Evolutionary conservation across 2,113 vertebrate species (phyloP).

Genomic region (Boulengeromyrus knoepffleri): DNA sequence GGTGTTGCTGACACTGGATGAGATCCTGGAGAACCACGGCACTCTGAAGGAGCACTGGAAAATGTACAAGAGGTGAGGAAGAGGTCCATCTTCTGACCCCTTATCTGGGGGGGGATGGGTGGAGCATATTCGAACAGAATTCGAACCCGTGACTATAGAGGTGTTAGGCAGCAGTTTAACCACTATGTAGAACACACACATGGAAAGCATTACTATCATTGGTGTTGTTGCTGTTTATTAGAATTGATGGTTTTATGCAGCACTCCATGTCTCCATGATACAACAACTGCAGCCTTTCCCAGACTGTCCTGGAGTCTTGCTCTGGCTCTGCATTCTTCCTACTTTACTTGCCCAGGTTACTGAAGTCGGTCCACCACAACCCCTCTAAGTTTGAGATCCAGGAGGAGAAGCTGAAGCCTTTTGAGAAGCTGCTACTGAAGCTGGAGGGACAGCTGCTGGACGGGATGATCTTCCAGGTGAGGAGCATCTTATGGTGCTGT

Average conservation of each 20-base stretch:
- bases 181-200: neutral
- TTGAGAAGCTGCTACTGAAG: conserved; percentile 91
- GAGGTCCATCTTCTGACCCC: neutral
- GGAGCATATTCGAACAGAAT: neutral
- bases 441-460: conserved; percentile 90
- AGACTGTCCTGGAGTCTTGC: neutral
- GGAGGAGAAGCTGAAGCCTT: conserved; percentile 93
- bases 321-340: neutral
- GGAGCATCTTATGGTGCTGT: too few species aligned
- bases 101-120: neutral
- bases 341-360: conserved; percentile 60
- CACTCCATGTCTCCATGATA: neutral
- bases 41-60: conserved; percentile 95
- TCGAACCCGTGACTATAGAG: neutral
- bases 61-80: conserved; percentile 91
- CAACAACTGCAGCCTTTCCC: neutral
- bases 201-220: neutral
- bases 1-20: conserved; percentile 87
- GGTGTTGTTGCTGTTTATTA: neutral
- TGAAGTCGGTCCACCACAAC: conserved; percentile 97
- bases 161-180: neutral
- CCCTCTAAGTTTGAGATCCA: conserved; percentile 90
- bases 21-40: conserved; percentile 89
- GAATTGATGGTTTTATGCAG: neutral
- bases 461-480: conserved; percentile 90